Evolutionary conservation across 2,888 invertebrate species (phyloP).

Genomic region (Galeopsomyia nigrocyanea): DNA sequence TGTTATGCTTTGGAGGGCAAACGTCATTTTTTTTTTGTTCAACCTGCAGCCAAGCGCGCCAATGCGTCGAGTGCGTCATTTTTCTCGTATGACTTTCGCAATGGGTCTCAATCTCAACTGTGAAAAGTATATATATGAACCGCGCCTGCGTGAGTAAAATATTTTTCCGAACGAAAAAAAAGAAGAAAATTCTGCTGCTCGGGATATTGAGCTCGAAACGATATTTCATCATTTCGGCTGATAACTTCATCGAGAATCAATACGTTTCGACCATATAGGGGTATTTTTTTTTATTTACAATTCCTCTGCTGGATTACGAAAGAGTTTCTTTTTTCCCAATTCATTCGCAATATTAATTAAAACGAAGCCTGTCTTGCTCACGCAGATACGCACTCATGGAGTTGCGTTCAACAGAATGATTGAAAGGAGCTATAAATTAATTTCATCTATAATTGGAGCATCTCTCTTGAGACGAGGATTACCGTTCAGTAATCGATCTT

Average conservation of each 20-base stretch:
- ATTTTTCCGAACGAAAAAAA: background rate
- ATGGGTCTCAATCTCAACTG: background rate
- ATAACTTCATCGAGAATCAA: too few species aligned
- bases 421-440: constrained; percentile 38
- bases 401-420: constrained; percentile 19
- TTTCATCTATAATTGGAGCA: constrained; percentile 34
- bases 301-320: background rate
- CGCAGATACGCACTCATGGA: too few species aligned
- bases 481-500: constrained; percentile 40
- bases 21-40: constrained; percentile 7
- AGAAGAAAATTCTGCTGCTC: too few species aligned
- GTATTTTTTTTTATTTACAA: background rate
- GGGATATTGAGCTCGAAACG: too few species aligned
- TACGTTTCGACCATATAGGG: too few species aligned
- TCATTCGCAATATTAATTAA: too few species aligned
- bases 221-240: too few species aligned
- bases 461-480: constrained; percentile 41
- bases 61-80: constrained; percentile 12
- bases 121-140: background rate
- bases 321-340: too few species aligned
- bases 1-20: background rate
- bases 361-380: too few species aligned
- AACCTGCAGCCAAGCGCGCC: background rate
- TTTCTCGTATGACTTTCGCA: constrained; percentile 8
- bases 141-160: background rate